A percentile compares a stretch with the other conserved stretches of the same genome.
Conservation (phyloP, 2,113 vertebrate genomes). For the Diadophis punctatus region DNA sequence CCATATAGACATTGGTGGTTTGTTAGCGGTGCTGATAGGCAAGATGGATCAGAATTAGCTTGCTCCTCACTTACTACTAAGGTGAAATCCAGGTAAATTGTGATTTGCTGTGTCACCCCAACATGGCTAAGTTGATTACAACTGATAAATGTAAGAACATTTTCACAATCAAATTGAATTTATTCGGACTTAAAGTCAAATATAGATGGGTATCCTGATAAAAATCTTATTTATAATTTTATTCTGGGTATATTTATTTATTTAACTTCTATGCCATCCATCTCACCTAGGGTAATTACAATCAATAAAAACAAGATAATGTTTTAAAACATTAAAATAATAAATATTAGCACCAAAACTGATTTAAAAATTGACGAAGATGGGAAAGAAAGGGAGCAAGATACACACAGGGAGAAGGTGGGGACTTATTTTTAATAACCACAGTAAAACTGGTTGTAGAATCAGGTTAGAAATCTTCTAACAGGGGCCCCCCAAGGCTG, state of each 20-base stretch:
- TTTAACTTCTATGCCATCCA: not conserved
- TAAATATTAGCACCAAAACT: not conserved
- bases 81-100: not conserved
- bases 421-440: not conserved
- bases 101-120: not conserved
- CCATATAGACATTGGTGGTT: not conserved
- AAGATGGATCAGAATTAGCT: not conserved
- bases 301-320: not conserved
- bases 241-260: not conserved
- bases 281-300: not conserved
- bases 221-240: not conserved
- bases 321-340: not conserved
- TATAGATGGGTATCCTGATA: not conserved
- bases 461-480: not conserved
- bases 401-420: not conserved
- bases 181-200: not conserved
- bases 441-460: not conserved
- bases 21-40: not conserved
- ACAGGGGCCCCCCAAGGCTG: too few species aligned
- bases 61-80: not conserved
- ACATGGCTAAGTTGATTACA: not conserved
- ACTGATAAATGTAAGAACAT: not conserved
- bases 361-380: not conserved
- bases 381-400: not conserved
- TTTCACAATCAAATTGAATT: not conserved